Conservation (phyloP, 2,888 invertebrate species). For the Dryobota labecula region DNA sequence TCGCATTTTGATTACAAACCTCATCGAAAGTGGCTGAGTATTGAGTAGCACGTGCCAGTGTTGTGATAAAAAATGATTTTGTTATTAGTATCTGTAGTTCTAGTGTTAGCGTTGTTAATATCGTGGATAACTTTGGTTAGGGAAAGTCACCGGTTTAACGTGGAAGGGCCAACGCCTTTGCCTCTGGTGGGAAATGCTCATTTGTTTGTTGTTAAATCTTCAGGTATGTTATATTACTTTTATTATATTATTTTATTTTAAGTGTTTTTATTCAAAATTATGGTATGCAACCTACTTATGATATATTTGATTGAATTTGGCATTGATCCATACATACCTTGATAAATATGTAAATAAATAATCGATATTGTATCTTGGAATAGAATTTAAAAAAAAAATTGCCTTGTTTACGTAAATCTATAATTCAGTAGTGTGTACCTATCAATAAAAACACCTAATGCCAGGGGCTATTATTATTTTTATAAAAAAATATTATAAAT, state of each 20-base stretch:
- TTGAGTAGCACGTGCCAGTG: slow-evolving; percentile 74
- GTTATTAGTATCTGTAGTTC: slow-evolving; percentile 56
- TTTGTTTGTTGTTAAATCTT: slow-evolving; percentile 83
- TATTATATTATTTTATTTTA: background rate
- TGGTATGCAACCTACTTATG: background rate
- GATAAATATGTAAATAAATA: background rate
- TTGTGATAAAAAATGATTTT: slow-evolving; percentile 69
- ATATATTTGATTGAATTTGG: background rate
- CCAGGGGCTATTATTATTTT: background rate
- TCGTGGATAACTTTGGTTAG: slow-evolving; percentile 75
- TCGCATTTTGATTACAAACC: slow-evolving; percentile 48
- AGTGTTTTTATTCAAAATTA: background rate
- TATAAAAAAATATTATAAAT: background rate
- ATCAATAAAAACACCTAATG: background rate
- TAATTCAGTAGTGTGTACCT: background rate
- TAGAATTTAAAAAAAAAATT: background rate
- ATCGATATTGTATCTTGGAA: no score
- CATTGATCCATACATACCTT: background rate
- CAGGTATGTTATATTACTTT: slow-evolving; percentile 70
- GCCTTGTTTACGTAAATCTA: background rate
- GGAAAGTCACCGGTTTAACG: slow-evolving; percentile 67
- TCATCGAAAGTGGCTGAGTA: slow-evolving; percentile 48
- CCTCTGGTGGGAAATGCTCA: slow-evolving; percentile 89
- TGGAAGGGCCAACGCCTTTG: slow-evolving; percentile 78
- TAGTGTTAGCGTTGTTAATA: slow-evolving; percentile 60